phyloP scores from a whole-genome alignment of 2,888 invertebrate species.

The Herminia tarsipennalis region DNA sequence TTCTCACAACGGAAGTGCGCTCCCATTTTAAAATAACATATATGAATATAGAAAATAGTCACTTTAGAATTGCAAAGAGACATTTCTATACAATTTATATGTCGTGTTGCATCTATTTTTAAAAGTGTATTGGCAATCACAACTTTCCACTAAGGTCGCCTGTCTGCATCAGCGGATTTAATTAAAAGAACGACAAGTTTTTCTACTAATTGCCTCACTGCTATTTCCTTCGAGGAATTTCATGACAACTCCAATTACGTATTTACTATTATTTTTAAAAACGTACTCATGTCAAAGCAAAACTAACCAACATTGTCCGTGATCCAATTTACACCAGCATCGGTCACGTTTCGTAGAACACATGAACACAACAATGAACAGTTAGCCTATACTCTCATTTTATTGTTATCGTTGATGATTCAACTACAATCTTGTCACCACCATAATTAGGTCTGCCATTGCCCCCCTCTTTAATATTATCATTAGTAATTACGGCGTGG shows the following conservation, averaged over 20 bases:
- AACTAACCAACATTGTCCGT: constrained; percentile 37
- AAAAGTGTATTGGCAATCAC: too few relatives aligned
- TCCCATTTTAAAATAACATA: too few relatives aligned
- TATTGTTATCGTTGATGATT: constrained; percentile 64
- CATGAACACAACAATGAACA: constrained; percentile 43
- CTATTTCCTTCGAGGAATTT: neutral
- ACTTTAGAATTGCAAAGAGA: too few relatives aligned
- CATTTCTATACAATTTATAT: too few relatives aligned
- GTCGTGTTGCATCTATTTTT: too few relatives aligned
- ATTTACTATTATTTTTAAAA: constrained; percentile 1
- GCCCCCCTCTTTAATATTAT: constrained; percentile 32
- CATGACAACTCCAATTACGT: neutral
- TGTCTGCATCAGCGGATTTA: too few relatives aligned
- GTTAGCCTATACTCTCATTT: constrained; percentile 49
- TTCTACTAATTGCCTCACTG: neutral
- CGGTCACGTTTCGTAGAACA: constrained; percentile 60
- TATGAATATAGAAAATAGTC: too few relatives aligned
- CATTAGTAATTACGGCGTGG: constrained; percentile 17
- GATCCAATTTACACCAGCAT: constrained; percentile 50
- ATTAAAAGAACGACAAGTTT: too few relatives aligned
- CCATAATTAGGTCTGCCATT: constrained; percentile 43
- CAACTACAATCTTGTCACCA: constrained; percentile 54
- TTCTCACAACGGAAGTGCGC: too few relatives aligned
- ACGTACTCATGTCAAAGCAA: constrained; percentile 16
- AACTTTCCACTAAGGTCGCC: too few relatives aligned